Evolutionary conservation across 2,797 vertebrate species (phyloP).

Genomic region (Margarornis squamiger): DNA sequence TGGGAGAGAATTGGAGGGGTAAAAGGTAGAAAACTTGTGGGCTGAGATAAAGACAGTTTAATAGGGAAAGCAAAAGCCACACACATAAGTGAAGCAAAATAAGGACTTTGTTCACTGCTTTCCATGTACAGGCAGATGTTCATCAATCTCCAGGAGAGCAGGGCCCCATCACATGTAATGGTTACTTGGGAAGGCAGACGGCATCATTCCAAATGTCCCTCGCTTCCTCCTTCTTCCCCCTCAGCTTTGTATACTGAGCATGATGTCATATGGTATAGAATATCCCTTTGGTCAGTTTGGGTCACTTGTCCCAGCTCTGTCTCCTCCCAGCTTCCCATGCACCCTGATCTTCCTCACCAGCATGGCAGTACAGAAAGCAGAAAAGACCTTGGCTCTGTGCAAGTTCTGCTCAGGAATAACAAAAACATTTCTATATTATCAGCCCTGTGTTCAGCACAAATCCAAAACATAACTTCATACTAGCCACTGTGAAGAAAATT

Average conservation of each 20-base stretch:
- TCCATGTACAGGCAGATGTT: not conserved
- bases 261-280: not conserved
- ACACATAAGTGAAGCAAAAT: not conserved
- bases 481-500: not conserved
- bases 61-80: not conserved
- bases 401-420: not conserved
- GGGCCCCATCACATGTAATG: not conserved
- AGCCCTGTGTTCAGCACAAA: not conserved
- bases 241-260: not conserved
- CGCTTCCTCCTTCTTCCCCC: not conserved
- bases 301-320: not conserved
- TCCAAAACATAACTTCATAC: not conserved
- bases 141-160: not conserved
- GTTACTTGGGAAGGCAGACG: not conserved
- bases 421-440: not conserved
- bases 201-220: not conserved
- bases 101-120: not conserved
- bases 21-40: not conserved
- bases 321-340: not conserved
- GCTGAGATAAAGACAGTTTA: not conserved
- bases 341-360: not conserved
- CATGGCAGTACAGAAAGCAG: fast-evolving
- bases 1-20: not conserved
- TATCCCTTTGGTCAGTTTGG: not conserved
- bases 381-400: not conserved